Conservation (phyloP, 2,113 vertebrate genomes). For the Dermatemys mawii region DNA sequence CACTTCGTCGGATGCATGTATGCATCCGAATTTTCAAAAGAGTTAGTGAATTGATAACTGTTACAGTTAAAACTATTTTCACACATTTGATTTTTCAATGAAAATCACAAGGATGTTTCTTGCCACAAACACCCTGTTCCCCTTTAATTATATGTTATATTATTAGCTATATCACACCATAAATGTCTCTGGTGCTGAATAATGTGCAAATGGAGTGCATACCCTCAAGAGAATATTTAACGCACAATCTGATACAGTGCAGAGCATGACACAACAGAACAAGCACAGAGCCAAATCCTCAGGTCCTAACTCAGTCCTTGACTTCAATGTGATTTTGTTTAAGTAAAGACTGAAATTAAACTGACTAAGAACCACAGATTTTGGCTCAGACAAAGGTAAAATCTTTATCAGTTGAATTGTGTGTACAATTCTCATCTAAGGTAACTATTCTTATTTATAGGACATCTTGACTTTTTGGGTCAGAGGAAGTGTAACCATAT, state of each 20-base stretch:
- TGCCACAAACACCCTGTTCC: background rate
- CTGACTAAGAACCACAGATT: background rate
- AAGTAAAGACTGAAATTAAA: background rate
- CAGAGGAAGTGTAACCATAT: background rate
- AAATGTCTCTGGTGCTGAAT: background rate
- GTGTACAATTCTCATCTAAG: background rate
- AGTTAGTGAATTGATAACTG: background rate
- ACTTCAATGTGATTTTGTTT: background rate
- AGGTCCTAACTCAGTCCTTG: background rate
- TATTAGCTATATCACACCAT: background rate
- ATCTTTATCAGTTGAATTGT: background rate
- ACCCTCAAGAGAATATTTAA: background rate
- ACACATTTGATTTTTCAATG: background rate
- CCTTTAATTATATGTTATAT: background rate
- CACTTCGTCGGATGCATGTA: too few species aligned
- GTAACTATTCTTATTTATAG: background rate
- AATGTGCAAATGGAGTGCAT: rapidly evolving
- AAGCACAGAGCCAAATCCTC: rapidly evolving
- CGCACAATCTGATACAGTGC: background rate
- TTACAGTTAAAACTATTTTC: background rate
- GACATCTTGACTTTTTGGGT: background rate
- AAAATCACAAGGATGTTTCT: background rate
- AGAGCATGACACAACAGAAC: background rate
- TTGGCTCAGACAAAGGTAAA: background rate
- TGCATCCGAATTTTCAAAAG: background rate